Conservation (phyloP, 2,113 vertebrate genomes). For the Enhydra lutris region DNA sequence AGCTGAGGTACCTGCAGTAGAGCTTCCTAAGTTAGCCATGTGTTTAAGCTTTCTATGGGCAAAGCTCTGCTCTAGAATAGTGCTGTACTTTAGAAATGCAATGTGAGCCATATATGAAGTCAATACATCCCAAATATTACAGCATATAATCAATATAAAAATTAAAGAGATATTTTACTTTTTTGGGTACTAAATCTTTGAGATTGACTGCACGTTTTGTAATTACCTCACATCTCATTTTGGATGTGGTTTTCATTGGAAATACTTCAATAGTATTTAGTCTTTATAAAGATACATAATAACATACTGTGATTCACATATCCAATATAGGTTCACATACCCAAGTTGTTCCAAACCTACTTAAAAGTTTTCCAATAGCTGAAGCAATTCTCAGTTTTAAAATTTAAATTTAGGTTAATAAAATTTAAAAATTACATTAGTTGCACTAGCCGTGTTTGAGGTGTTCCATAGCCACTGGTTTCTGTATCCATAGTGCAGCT, state of each 20-base stretch:
- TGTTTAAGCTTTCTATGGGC: background rate
- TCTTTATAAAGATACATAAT: background rate
- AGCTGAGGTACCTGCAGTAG: background rate
- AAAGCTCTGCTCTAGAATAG: background rate
- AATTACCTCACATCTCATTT: background rate
- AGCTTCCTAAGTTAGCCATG: background rate
- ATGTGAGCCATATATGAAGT: background rate
- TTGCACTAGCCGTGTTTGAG: background rate
- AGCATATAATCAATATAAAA: background rate
- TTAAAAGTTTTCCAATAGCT: background rate
- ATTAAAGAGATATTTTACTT: background rate
- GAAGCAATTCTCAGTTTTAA: background rate
- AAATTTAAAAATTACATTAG: background rate
- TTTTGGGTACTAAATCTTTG: background rate
- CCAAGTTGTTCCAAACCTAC: background rate
- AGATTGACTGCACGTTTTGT: background rate
- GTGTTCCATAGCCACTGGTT: background rate
- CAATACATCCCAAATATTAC: background rate
- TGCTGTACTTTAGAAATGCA: background rate
- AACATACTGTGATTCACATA: background rate
- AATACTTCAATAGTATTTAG: background rate
- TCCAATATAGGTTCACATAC: background rate
- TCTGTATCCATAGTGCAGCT: background rate
- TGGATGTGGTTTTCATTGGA: background rate
- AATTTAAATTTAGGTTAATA: background rate